Evolutionary conservation across 2,113 vertebrate species (phyloP).

Genomic region (Osmerus eperlanus): DNA sequence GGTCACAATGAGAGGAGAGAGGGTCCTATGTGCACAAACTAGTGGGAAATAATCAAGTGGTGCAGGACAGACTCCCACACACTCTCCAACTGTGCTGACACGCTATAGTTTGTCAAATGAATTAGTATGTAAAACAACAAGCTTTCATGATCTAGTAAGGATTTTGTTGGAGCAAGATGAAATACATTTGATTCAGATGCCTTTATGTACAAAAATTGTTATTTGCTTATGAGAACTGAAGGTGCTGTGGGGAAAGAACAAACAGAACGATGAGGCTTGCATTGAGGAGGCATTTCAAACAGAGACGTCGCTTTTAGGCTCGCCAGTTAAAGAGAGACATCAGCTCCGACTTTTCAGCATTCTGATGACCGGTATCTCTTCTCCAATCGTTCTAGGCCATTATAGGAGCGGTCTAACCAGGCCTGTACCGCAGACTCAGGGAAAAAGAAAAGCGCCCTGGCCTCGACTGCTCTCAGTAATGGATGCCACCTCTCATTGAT

Average conservation of each 20-base stretch:
- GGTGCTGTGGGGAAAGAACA: no score
- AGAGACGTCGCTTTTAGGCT: not conserved
- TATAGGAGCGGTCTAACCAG: not conserved
- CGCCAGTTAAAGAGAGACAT: not conserved
- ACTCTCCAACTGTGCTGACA: not conserved
- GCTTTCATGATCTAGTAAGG: no score
- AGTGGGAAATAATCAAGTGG: conserved; percentile 14
- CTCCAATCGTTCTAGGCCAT: not conserved
- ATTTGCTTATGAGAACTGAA: no score
- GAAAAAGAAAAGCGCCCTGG: not conserved
- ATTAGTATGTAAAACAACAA: no score
- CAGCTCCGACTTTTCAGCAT: not conserved
- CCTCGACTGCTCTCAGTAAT: conserved; percentile 42
- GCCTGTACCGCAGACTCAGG: not conserved
- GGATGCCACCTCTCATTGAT: conserved; percentile 57
- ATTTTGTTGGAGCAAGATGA: no score
- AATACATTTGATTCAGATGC: no score
- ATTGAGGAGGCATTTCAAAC: not conserved
- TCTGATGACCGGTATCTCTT: not conserved
- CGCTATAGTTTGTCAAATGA: no score
- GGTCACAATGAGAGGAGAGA: conserved; percentile 21
- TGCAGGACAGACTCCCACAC: not conserved
- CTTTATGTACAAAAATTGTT: no score
- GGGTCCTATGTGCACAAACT: conserved; percentile 2
- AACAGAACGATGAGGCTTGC: no score